Evolutionary conservation across 1,140 invertebrate species (phyloP).

Genomic region (Palaemon carinicauda): DNA sequence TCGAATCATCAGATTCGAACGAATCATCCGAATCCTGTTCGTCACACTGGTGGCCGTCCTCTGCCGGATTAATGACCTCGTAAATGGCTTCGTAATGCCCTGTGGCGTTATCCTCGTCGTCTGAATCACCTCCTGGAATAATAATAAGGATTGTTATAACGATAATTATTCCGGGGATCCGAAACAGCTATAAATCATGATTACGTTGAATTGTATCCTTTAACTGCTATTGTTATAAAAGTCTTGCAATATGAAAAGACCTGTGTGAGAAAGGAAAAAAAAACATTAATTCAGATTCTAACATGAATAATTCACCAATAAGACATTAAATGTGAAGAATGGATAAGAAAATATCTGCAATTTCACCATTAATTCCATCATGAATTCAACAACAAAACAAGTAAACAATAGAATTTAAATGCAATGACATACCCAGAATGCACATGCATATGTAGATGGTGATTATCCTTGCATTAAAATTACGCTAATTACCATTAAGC

Average conservation of each 20-base stretch:
- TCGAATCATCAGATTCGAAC: slow-evolving; percentile 59
- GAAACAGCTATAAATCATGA: too few relatives aligned
- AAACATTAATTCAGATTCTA: background rate
- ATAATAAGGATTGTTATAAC: background rate
- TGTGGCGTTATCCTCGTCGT: slow-evolving; percentile 47
- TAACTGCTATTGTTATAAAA: background rate
- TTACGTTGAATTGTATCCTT: background rate
- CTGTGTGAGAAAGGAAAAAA: background rate
- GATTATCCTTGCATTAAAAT: too few relatives aligned
- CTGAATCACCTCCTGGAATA: slow-evolving; percentile 46
- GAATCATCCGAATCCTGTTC: slow-evolving; percentile 59
- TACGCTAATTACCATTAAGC: too few relatives aligned
- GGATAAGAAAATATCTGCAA: too few relatives aligned
- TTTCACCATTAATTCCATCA: background rate
- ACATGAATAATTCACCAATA: too few relatives aligned
- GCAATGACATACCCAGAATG: too few relatives aligned
- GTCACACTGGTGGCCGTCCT: slow-evolving; percentile 37
- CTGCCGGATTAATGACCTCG: slow-evolving; percentile 56
- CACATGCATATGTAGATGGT: too few relatives aligned
- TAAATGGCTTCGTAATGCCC: slow-evolving; percentile 62
- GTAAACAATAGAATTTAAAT: background rate
- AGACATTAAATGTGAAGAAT: too few relatives aligned
- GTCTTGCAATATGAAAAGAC: background rate
- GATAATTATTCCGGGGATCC: background rate
- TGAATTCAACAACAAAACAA: background rate